Conservation (phyloP, 2,797 vertebrate genomes). For the Cynopterus sphinx region DNA sequence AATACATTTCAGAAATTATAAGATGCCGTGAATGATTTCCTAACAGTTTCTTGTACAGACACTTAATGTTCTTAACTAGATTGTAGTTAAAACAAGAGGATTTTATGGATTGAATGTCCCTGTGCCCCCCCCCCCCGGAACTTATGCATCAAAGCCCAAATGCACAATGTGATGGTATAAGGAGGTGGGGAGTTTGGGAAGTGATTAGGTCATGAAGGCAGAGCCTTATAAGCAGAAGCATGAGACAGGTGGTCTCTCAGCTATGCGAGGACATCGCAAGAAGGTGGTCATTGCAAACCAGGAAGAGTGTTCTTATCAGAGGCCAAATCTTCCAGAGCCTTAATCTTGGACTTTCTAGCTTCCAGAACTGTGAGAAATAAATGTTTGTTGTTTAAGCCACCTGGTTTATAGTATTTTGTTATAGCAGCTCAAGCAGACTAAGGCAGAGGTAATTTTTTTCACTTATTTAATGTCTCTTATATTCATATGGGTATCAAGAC, state of each 20-base stretch:
- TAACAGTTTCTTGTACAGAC: not conserved
- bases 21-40: not conserved
- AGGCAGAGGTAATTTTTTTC: not conserved
- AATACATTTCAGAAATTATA: not conserved
- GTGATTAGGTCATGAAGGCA: not conserved
- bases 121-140: not conserved
- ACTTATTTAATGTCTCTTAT: not conserved
- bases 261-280: not conserved
- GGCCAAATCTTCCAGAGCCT: not conserved
- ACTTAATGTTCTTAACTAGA: not conserved
- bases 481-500: not conserved
- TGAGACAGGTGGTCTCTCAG: not conserved
- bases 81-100: not conserved
- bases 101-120: not conserved
- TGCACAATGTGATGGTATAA: not conserved
- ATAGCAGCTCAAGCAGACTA: not conserved
- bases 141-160: not conserved
- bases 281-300: not conserved
- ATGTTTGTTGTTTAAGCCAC: not conserved
- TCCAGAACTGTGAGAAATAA: not conserved
- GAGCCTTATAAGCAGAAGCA: not conserved
- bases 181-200: not conserved
- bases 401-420: not conserved
- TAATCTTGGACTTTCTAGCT: not conserved
- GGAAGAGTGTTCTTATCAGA: not conserved